Conservation (phyloP, 1,140 invertebrate species). For the Spodoptera litura region DNA sequence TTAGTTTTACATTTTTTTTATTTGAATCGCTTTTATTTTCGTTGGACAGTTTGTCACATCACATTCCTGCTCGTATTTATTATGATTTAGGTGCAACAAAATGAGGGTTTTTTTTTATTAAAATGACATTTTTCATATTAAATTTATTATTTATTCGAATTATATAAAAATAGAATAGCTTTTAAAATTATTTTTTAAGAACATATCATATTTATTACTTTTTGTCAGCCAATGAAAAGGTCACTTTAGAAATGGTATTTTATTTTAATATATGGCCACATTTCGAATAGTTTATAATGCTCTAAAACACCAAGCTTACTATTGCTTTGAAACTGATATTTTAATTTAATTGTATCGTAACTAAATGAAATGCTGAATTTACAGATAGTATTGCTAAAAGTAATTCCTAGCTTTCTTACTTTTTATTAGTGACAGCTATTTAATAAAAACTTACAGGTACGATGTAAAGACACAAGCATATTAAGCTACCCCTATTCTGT, state of each 20-base stretch:
- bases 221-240: not conserved
- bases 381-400: too few species aligned
- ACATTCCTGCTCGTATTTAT: constrained; percentile 32
- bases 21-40: not conserved
- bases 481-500: too few species aligned
- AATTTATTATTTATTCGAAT: constrained; percentile 52
- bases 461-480: too few species aligned
- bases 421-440: too few species aligned
- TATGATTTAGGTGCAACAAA: constrained; percentile 13
- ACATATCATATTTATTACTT: constrained; percentile 31
- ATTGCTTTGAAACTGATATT: not conserved
- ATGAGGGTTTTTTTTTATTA: constrained; percentile 45
- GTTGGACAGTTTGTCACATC: not conserved
- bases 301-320: not conserved
- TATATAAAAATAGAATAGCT: constrained; percentile 42
- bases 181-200: constrained; percentile 15
- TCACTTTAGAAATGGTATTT: not conserved
- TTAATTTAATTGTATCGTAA: not conserved
- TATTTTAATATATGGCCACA: too few species aligned
- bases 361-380: too few species aligned
- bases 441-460: too few species aligned
- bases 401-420: too few species aligned
- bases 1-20: constrained; percentile 7
- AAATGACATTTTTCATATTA: constrained; percentile 40
- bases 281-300: too few species aligned